These are phyloP conservation scores for Mesitornis unicolor DNA, from an alignment of 2,113 vertebrate genomes.

Conservation along the genomic window DNA sequence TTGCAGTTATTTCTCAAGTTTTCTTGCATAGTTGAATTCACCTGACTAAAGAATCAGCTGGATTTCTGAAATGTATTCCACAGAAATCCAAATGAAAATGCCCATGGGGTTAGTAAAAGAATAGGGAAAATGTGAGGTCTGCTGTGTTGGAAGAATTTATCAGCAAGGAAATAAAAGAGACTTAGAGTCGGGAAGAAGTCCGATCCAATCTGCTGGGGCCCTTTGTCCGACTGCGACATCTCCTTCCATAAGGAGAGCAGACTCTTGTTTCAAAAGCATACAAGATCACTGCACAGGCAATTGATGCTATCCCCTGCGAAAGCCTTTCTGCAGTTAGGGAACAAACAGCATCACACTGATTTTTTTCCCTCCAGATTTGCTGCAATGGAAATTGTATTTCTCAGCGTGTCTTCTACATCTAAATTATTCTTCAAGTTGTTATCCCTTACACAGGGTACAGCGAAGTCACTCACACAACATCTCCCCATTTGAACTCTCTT, in stretches of 20 bases:
- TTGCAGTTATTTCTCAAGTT: not conserved
- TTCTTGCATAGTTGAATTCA: not conserved
- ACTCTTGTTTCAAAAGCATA: not conserved
- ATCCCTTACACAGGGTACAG: not conserved
- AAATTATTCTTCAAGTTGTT: not conserved
- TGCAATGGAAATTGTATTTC: slow-evolving; percentile 44
- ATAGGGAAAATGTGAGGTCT: not conserved
- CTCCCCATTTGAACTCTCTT: not conserved
- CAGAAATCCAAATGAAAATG: not conserved
- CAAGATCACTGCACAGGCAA: not conserved
- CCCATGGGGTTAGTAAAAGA: not conserved
- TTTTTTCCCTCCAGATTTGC: not conserved
- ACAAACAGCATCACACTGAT: slow-evolving; percentile 8
- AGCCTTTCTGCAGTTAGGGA: not conserved
- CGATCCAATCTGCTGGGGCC: not conserved
- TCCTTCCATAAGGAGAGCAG: not conserved
- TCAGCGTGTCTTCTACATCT: not conserved
- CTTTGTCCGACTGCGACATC: not conserved
- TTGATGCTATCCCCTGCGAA: not conserved
- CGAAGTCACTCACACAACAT: not conserved
- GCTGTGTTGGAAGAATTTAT: not conserved
- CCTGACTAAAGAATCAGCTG: not conserved
- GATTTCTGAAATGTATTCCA: not conserved
- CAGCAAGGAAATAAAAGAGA: not conserved
- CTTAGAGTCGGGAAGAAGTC: not conserved